Evolutionary conservation across 2,888 invertebrate genomes (phyloP).

Genomic region (Diadegma fenestrale): DNA sequence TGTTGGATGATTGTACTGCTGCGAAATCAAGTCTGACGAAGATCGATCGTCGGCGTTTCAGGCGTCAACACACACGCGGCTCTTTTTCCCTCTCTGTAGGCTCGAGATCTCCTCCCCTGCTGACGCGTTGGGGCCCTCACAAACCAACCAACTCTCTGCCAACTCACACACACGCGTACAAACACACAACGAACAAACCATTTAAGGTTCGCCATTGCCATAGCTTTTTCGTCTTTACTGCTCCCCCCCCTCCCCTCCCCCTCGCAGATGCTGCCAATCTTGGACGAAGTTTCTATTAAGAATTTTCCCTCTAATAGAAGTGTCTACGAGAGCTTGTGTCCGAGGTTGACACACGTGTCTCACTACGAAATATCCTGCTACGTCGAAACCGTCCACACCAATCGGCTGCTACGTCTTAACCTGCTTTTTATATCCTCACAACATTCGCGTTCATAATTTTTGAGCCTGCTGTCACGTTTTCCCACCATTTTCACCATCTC

Average conservation of each 20-base stretch:
- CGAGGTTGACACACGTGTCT: slow-evolving; percentile 24
- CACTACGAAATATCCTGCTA: background rate
- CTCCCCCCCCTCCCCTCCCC: slow-evolving; percentile 66
- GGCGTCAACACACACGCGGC: slow-evolving; percentile 82
- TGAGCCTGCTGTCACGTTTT: slow-evolving; percentile 5
- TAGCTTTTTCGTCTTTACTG: slow-evolving; percentile 57
- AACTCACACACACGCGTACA: slow-evolving; percentile 62
- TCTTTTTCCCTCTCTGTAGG: slow-evolving; percentile 40
- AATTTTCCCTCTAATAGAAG: slow-evolving; percentile 78
- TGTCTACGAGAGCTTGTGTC: slow-evolving; percentile 63
- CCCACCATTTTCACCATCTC: background rate
- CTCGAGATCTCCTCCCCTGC: slow-evolving; percentile 43
- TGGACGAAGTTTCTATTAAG: slow-evolving; percentile 83
- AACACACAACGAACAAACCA: slow-evolving; percentile 64
- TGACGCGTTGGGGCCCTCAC: slow-evolving; percentile 17
- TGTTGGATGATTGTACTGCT: slow-evolving; percentile 85
- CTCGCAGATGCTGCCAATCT: slow-evolving; percentile 83
- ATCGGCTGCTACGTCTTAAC: background rate
- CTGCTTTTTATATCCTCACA: background rate
- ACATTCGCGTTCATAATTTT: background rate
- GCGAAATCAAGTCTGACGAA: slow-evolving; percentile 85
- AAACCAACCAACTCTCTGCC: slow-evolving; percentile 4
- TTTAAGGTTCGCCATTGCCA: slow-evolving; percentile 60
- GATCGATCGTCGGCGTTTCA: slow-evolving; percentile 84
- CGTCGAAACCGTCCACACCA: slow-evolving; percentile 3